These are phyloP conservation scores for Drosophila bifasciata DNA, from an alignment of 1,140 invertebrate species.

Conservation along the genomic window DNA sequence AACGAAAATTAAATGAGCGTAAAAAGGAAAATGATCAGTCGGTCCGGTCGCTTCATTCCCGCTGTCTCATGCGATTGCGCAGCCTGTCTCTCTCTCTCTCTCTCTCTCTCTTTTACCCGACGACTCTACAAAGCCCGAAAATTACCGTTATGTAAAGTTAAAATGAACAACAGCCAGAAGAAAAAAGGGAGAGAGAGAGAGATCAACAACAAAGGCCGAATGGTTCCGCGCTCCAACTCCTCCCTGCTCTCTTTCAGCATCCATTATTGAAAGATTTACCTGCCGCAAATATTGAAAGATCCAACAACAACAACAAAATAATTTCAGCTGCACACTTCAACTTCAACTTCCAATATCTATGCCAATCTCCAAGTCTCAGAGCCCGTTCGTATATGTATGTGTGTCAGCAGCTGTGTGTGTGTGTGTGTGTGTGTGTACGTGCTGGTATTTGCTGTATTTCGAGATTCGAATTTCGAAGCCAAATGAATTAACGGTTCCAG, in stretches of 20 bases:
- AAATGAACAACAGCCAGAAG: slow-evolving; percentile 15
- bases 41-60: slow-evolving; percentile 2
- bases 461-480: slow-evolving; percentile 8
- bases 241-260: slow-evolving; percentile 3
- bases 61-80: slow-evolving; percentile 39
- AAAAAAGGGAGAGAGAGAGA: slow-evolving; percentile 13
- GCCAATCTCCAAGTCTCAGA: slow-evolving; percentile 31
- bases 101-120: slow-evolving; percentile 8
- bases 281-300: slow-evolving; percentile 20
- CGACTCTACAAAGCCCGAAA: slow-evolving; percentile 17
- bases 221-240: not conserved
- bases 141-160: slow-evolving; percentile 35
- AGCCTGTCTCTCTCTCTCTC: slow-evolving; percentile 23
- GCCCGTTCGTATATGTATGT: slow-evolving; percentile 14
- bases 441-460: slow-evolving; percentile 12
- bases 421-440: too few relatives aligned
- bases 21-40: slow-evolving; percentile 14
- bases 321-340: too few relatives aligned
- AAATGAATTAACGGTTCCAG: slow-evolving; percentile 26
- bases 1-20: slow-evolving; percentile 15
- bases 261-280: slow-evolving; percentile 40
- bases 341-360: slow-evolving; percentile 23
- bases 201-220: slow-evolving; percentile 26
- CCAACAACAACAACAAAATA: not conserved
- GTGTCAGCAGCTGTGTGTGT: too few relatives aligned